A percentile compares a stretch with the other conserved stretches of the same genome.
Evolutionary conservation across 2,797 vertebrate species (phyloP).

Genomic region (Syncerus caffer): DNA sequence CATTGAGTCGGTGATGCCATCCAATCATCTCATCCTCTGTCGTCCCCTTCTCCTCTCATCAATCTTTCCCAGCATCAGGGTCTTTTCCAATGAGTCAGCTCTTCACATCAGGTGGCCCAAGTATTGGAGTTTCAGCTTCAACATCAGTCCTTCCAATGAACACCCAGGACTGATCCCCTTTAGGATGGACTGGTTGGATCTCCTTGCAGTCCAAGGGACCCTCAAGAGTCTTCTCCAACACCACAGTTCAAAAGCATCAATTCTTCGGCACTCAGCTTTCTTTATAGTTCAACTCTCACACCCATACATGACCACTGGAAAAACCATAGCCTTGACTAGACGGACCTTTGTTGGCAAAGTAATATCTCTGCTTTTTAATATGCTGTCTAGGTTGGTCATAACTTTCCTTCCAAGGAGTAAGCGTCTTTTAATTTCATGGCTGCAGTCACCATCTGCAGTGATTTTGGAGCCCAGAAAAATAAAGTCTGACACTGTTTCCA

Average conservation of each 20-base stretch:
- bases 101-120: neutral
- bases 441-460: too few relatives aligned
- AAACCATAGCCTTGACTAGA: neutral
- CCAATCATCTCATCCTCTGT: neutral
- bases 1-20: neutral
- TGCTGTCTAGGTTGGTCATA: neutral
- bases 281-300: neutral
- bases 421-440: too few relatives aligned
- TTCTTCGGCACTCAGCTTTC: accelerated
- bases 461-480: too few relatives aligned
- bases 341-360: neutral
- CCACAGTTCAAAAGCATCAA: neutral
- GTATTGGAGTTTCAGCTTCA: neutral
- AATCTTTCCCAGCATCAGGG: neutral
- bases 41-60: accelerated
- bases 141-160: neutral
- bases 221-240: neutral
- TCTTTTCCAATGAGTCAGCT: neutral
- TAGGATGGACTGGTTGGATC: neutral
- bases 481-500: too few relatives aligned
- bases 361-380: neutral
- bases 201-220: neutral
- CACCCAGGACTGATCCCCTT: neutral
- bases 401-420: too few relatives aligned
- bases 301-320: neutral